A percentile compares a stretch with the other conserved stretches of the same genome.
These are phyloP conservation scores for Phenganax subtilis DNA, from an alignment of 92 coral and sea anemone species.

Conservation along the genomic window DNA sequence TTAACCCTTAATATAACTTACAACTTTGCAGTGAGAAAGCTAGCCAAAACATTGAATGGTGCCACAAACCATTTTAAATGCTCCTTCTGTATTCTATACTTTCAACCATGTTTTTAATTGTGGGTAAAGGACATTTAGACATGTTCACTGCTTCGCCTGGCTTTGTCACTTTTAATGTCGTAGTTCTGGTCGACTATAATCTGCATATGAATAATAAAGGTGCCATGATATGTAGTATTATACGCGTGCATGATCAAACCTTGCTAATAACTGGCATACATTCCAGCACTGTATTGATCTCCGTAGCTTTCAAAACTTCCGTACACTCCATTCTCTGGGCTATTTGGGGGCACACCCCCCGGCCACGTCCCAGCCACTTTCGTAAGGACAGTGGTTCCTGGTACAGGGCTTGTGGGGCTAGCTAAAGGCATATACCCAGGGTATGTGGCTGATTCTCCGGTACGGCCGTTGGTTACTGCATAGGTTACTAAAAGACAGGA, in stretches of 20 bases:
- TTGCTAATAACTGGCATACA: constrained; percentile 71
- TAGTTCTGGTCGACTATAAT: no score
- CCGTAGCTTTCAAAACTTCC: constrained; percentile 84
- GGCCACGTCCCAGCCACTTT: constrained; percentile 84
- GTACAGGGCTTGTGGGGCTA: constrained; percentile 67
- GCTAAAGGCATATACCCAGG: constrained; percentile 83
- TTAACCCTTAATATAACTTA: no score
- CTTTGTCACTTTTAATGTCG: no score
- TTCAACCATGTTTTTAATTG: no score
- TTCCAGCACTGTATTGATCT: constrained; percentile 73
- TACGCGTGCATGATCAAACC: constrained; percentile 12
- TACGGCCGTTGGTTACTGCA: constrained; percentile 40
- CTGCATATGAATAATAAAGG: background rate
- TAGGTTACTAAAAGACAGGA: constrained; percentile 18
- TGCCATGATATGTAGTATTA: background rate
- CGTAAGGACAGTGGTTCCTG: constrained; percentile 82
- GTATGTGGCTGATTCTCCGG: constrained; percentile 66
- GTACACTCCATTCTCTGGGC: constrained; percentile 56
- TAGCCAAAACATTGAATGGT: no score
- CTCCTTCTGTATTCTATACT: no score
- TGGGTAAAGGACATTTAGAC: no score
- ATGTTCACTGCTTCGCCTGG: no score
- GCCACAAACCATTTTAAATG: no score
- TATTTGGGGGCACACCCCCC: constrained; percentile 69
- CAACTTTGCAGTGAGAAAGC: no score